phyloP scores from a whole-genome alignment of 2,113 vertebrate species.

The Scomber scombrus region DNA sequence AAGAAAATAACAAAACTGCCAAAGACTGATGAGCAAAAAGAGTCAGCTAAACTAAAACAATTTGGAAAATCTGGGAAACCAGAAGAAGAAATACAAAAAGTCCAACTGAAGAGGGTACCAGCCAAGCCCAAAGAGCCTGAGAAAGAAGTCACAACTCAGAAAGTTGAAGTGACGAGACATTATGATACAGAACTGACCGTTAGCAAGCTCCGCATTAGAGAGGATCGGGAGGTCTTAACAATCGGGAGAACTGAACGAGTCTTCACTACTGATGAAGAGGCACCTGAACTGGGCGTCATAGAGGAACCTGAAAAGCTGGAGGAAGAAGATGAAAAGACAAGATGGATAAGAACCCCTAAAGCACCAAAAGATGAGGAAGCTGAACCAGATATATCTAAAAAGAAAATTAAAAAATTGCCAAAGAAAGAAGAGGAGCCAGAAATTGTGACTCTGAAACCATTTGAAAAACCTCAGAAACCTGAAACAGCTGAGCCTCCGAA shows the following conservation, averaged over 20 bases:
- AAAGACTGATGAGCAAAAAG: conserved; percentile 59
- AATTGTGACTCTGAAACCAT: conserved; percentile 71
- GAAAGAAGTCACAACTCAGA: conserved; percentile 62
- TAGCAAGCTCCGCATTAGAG: conserved; percentile 48
- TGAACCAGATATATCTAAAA: conserved; percentile 61
- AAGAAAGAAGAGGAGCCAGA: conserved; percentile 66
- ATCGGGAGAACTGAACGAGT: conserved; percentile 48
- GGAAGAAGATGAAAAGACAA: conserved; percentile 54
- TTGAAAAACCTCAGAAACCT: conserved; percentile 66
- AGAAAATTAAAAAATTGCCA: conserved; percentile 72
- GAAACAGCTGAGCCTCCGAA: conserved; percentile 35
- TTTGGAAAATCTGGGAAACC: conserved; percentile 61
- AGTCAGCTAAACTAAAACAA: conserved; percentile 68
- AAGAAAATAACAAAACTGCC: conserved; percentile 69
- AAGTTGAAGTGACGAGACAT: conserved; percentile 38
- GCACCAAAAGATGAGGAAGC: conserved; percentile 40
- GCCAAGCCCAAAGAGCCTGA: conserved; percentile 69
- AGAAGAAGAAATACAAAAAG: conserved; percentile 66
- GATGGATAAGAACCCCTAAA: conserved; percentile 66
- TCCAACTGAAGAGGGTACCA: conserved; percentile 73
- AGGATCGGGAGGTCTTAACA: conserved; percentile 51
- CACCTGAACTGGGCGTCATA: conserved; percentile 22
- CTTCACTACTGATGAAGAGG: conserved; percentile 35
- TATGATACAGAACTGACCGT: conserved; percentile 55
- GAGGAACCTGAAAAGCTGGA: conserved; percentile 36